Conservation (phyloP, 1,140 invertebrate species). For the Zaprionus camerounensis region DNA sequence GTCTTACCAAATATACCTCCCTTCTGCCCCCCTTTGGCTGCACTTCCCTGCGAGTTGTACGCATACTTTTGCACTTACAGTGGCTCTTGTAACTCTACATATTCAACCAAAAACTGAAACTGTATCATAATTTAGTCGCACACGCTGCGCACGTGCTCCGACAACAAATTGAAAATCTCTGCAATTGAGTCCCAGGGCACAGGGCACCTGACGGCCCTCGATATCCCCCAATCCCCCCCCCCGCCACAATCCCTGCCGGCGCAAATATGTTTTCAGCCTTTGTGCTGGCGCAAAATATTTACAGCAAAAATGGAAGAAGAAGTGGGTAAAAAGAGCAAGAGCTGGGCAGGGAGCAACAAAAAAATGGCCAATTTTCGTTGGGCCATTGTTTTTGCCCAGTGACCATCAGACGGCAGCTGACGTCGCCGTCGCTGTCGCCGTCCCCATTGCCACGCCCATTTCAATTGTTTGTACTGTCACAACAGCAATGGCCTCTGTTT, state of each 20-base stretch:
- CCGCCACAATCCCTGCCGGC: not conserved
- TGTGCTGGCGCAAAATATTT: slow-evolving; percentile 46
- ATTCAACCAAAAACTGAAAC: slow-evolving; percentile 24
- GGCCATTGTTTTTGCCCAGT: slow-evolving; percentile 41
- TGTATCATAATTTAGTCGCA: slow-evolving; percentile 45
- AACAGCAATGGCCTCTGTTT: slow-evolving; percentile 32
- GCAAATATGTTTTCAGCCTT: slow-evolving; percentile 52
- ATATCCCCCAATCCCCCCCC: not conserved
- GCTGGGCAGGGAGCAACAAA: slow-evolving; percentile 10
- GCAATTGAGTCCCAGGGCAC: slow-evolving; percentile 21
- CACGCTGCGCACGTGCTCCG: slow-evolving; percentile 23
- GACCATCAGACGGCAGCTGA: slow-evolving; percentile 20
- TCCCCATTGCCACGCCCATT: slow-evolving; percentile 37
- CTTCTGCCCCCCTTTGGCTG: not conserved
- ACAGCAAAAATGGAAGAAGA: slow-evolving; percentile 14
- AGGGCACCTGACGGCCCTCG: not conserved
- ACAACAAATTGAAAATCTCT: slow-evolving; percentile 49
- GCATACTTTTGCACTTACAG: slow-evolving; percentile 36
- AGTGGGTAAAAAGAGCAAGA: not conserved
- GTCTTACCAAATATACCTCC: slow-evolving; percentile 45
- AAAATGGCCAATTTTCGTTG: slow-evolving; percentile 40
- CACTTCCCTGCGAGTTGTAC: slow-evolving; percentile 12
- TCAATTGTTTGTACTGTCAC: slow-evolving; percentile 46
- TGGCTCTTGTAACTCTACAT: not conserved
- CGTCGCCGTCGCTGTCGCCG: not conserved